Conservation (phyloP, 2,888 invertebrate species). For the Parnassius orleans region DNA sequence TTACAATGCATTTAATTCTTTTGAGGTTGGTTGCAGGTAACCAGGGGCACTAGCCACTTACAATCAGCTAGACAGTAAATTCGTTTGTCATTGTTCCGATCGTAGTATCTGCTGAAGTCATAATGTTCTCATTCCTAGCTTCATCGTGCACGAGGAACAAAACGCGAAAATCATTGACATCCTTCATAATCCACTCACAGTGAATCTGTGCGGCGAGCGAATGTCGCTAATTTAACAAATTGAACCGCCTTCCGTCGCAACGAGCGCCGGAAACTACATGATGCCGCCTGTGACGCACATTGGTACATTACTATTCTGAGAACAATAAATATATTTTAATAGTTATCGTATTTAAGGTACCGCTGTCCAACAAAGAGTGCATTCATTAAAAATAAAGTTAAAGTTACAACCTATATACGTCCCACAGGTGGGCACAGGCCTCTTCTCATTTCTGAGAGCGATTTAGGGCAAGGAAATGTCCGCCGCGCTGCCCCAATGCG, state of each 20-base stretch:
- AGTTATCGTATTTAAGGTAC: background rate
- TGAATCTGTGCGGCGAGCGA: slow-evolving; percentile 58
- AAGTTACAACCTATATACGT: too few relatives aligned
- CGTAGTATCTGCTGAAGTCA: background rate
- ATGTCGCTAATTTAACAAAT: slow-evolving; percentile 66
- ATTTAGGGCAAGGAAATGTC: too few relatives aligned
- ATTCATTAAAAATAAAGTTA: too few relatives aligned
- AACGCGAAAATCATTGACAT: slow-evolving; percentile 45
- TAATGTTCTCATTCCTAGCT: slow-evolving; percentile 17
- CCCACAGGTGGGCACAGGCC: too few relatives aligned
- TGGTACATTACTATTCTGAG: slow-evolving; percentile 29
- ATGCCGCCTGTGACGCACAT: slow-evolving; percentile 48
- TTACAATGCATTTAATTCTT: too few relatives aligned
- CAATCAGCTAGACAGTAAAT: too few relatives aligned
- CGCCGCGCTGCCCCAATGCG: too few relatives aligned
- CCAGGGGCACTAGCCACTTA: too few relatives aligned
- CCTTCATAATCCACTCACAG: slow-evolving; percentile 40
- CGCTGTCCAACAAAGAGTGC: too few relatives aligned
- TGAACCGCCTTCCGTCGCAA: slow-evolving; percentile 64
- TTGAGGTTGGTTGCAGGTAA: too few relatives aligned
- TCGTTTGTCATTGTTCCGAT: too few relatives aligned
- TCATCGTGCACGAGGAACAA: slow-evolving; percentile 35
- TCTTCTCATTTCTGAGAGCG: too few relatives aligned
- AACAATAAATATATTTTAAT: slow-evolving; percentile 24
- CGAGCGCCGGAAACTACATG: slow-evolving; percentile 58